Evolutionary conservation across 2,113 vertebrate genomes (phyloP).

Genomic region (Calyptommatus sinebrachiatus): DNA sequence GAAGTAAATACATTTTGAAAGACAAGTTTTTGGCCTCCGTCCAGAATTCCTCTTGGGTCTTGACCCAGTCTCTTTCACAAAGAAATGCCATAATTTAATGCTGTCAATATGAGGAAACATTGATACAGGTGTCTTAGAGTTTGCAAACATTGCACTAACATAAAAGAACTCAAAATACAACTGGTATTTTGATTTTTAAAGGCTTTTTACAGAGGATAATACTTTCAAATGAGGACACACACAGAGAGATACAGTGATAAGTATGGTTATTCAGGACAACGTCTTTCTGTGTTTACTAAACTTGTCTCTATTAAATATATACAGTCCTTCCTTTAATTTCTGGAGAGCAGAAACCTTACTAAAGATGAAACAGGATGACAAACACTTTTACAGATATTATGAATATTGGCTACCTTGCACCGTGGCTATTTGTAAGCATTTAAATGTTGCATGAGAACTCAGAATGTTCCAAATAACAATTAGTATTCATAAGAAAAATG

Average conservation of each 20-base stretch:
- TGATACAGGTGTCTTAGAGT: conserved; percentile 34
- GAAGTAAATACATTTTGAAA: conserved; percentile 33
- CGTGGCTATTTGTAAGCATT: background rate
- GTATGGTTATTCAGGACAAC: background rate
- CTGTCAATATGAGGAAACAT: background rate
- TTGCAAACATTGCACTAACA: background rate
- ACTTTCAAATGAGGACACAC: background rate
- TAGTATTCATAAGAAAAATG: background rate
- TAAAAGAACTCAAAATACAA: background rate
- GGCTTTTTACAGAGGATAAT: background rate
- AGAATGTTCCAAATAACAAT: background rate
- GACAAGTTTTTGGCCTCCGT: conserved; percentile 40
- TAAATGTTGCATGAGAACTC: background rate
- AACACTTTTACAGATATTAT: background rate
- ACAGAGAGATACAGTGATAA: background rate
- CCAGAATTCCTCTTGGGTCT: conserved; percentile 46
- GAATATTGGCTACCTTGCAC: background rate
- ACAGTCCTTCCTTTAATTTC: background rate
- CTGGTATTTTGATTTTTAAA: conserved; percentile 24
- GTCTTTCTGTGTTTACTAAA: background rate
- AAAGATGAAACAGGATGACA: no score
- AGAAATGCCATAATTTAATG: conserved; percentile 45
- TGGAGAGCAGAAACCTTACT: background rate
- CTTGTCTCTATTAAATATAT: background rate
- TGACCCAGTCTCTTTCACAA: conserved; percentile 50